Percentiles rank a stretch among this genome's conserved stretches.
Evolutionary conservation across 2,113 vertebrate genomes (phyloP).

Genomic region (Corythornis vintsioides): DNA sequence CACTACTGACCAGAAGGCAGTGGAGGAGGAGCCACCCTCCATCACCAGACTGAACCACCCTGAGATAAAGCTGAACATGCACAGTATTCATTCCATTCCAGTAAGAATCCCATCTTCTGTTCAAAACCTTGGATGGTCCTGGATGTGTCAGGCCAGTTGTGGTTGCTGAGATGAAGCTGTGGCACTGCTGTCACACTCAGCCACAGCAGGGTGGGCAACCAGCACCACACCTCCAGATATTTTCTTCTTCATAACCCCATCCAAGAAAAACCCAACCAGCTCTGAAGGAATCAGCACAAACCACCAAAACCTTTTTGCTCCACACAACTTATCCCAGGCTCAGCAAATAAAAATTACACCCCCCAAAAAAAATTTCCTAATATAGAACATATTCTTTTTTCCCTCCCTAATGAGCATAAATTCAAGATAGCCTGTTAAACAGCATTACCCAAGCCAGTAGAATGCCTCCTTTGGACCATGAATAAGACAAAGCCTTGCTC

Average conservation of each 20-base stretch:
- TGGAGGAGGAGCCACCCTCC: not conserved
- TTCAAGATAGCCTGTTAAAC: not conserved
- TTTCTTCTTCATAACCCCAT: not conserved
- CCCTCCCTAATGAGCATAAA: not conserved
- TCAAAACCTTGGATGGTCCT: not conserved
- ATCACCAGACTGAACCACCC: not conserved
- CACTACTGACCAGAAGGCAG: not conserved
- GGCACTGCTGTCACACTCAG: not conserved
- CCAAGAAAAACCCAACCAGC: not conserved
- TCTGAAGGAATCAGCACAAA: not conserved
- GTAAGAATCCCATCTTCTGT: not conserved
- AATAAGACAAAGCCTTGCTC: not conserved
- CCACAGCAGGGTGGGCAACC: not conserved
- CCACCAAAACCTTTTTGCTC: not conserved
- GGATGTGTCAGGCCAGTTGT: not conserved
- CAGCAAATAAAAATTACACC: not conserved
- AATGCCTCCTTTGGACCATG: not conserved
- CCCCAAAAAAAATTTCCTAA: not conserved
- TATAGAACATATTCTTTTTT: not conserved
- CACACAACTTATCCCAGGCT: too few relatives aligned
- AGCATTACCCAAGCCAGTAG: not conserved
- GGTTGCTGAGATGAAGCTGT: not conserved
- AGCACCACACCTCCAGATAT: rapidly evolving
- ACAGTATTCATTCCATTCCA: not conserved
- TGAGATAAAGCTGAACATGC: not conserved